phyloP scores from a whole-genome alignment of 2,888 invertebrate genomes.

The Cantharis lateralis region DNA sequence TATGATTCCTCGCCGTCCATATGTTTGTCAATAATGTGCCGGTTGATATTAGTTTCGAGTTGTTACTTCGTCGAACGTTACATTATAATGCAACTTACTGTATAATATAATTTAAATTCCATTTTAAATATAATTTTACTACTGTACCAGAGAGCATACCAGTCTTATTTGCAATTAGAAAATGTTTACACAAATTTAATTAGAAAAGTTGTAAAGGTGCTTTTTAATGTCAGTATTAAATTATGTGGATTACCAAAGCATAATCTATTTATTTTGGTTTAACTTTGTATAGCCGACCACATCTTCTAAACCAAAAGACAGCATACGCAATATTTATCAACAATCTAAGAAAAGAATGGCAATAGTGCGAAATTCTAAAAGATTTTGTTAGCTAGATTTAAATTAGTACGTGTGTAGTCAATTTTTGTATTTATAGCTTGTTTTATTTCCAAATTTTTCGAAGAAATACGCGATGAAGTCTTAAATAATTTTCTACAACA shows the following conservation, averaged over 20 bases:
- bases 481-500: no score
- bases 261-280: background rate
- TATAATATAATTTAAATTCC: background rate
- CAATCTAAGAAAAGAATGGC: no score
- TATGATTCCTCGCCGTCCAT: slow-evolving; percentile 3
- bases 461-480: no score
- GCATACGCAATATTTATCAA: no score
- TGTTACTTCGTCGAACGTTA: background rate
- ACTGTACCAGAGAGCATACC: background rate
- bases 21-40: background rate
- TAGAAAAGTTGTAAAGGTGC: background rate
- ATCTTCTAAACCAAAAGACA: background rate
- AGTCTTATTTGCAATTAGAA: background rate
- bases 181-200: background rate
- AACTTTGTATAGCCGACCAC: background rate
- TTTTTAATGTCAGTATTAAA: background rate
- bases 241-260: no score
- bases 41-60: background rate
- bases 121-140: background rate
- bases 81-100: background rate
- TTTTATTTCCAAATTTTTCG: no score
- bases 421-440: no score
- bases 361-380: no score
- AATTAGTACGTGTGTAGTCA: no score
- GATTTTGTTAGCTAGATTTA: no score